These are phyloP conservation scores for Leucoma salicis DNA, from an alignment of 2,888 invertebrate genomes.

Conservation along the genomic window DNA sequence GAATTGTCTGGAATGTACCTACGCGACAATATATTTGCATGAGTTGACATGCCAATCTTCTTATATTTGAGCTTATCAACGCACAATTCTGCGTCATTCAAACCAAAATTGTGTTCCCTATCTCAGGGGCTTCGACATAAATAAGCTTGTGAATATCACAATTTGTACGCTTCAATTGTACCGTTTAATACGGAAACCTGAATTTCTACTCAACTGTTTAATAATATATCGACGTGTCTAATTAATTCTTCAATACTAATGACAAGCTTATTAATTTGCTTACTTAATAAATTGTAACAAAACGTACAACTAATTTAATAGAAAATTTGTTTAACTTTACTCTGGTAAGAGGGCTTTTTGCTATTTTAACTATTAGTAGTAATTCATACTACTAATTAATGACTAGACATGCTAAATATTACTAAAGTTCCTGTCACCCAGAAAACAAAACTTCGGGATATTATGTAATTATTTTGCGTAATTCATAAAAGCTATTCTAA, in stretches of 20 bases:
- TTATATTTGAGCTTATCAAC: slow-evolving; percentile 61
- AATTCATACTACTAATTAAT: too few relatives aligned
- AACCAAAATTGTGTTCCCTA: slow-evolving; percentile 51
- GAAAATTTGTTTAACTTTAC: not conserved
- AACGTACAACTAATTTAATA: not conserved
- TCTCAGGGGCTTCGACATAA: slow-evolving; percentile 33
- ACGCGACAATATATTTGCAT: slow-evolving; percentile 49
- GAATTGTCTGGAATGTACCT: slow-evolving; percentile 48
- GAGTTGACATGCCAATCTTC: slow-evolving; percentile 50
- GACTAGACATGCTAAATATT: too few relatives aligned
- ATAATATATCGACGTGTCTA: not conserved
- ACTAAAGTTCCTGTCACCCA: too few relatives aligned
- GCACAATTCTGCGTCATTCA: slow-evolving; percentile 52
- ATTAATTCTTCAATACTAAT: not conserved
- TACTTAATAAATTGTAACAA: too few relatives aligned
- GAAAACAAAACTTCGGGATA: too few relatives aligned
- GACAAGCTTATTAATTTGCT: not conserved
- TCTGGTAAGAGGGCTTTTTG: too few relatives aligned
- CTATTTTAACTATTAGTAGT: too few relatives aligned
- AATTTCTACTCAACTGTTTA: not conserved
- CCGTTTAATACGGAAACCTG: not conserved
- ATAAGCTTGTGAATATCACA: slow-evolving; percentile 33
- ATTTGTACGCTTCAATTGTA: slow-evolving; percentile 17
- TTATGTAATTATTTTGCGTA: too few relatives aligned
- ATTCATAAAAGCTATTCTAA: too few relatives aligned